Base-by-base conservation (phyloP, 2,797 vertebrate species). In the Heliangelus exortis region DNA sequence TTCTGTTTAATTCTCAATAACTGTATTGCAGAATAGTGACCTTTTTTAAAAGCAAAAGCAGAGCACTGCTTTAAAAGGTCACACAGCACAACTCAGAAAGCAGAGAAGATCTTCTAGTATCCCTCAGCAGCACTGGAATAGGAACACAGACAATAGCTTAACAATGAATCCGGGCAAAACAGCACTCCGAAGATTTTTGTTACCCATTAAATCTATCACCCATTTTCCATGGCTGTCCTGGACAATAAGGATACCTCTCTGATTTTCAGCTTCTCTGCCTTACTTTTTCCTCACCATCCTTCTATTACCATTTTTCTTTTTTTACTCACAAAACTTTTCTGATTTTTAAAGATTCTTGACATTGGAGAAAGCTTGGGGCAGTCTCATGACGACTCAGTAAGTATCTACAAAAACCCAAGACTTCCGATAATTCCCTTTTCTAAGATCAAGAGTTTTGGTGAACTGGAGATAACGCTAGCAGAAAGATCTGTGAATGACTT, bases 11-110 rank as follows among this genome's bases (percentile, higher is more conserved):
- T 67, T 75, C 59, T 82, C 1, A 5, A 3, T 29, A 78, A 78
- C 8, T 28, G 33, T 31, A 53, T 8, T 54, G 63, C 0, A 1
- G 62, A 90, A 93, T 23, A 67, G 57, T 54, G 82, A 92, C 75
- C 74, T 90, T 92, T 92, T 39, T 58, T 65, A 85, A 92, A 85
- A 80, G 29, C 34, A 89, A 94, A 93, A 84, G 11, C 66, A 92
- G 68, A 88, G n/a, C 47, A 80, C 17, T 74, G 65, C 54, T 91
- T 89, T 87, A 67, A 93, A 90, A 96, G 68, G 79, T 93, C 81
- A 92, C 36, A 19, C 6, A 48, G 47, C 7, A 36, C 39, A 72
- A 84, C 9, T 66, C 26, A 34, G 58, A 94, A 83, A 93, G 78
- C 75, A 89, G 41, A 82, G n/a, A 21, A 75, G 61, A 71, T 50